Percentiles rank a stretch among this genome's conserved stretches.
Evolutionary conservation across 2,888 invertebrate genomes (phyloP).

Genomic region (Eristalis pertinax): DNA sequence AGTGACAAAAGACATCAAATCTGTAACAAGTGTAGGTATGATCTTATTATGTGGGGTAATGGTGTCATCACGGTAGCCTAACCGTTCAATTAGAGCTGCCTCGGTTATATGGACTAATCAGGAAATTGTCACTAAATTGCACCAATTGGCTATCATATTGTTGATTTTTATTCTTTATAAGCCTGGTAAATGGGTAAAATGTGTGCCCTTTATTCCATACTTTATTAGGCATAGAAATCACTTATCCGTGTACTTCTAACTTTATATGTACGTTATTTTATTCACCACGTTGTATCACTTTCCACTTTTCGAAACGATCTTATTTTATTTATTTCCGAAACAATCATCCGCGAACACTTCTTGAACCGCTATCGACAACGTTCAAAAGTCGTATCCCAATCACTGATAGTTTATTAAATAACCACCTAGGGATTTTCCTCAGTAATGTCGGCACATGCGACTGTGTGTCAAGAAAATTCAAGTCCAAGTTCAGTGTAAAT

Average conservation of each 20-base stretch:
- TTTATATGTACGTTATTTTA: neutral
- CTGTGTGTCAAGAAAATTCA: constrained; percentile 27
- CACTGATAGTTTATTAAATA: constrained; percentile 10
- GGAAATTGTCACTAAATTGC: neutral
- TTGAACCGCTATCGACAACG: neutral
- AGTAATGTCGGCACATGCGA: constrained; percentile 17
- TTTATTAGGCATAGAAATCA: neutral
- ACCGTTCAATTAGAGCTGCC: neutral
- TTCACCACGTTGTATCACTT: neutral
- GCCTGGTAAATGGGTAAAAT: no score
- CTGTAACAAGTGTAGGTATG: neutral
- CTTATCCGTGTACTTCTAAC: neutral
- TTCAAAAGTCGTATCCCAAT: constrained; percentile 8
- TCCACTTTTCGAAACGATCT: neutral
- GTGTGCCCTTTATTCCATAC: neutral
- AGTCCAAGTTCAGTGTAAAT: constrained; percentile 59
- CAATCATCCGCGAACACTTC: neutral
- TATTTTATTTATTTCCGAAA: neutral
- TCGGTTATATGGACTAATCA: neutral
- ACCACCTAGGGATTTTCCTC: constrained; percentile 20
- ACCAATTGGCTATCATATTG: no score
- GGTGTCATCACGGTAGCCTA: neutral
- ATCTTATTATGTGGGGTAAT: neutral
- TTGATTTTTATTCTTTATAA: no score
- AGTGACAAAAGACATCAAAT: neutral